phyloP scores from a whole-genome alignment of 2,797 vertebrate genomes.

The Ateles fusciceps region DNA sequence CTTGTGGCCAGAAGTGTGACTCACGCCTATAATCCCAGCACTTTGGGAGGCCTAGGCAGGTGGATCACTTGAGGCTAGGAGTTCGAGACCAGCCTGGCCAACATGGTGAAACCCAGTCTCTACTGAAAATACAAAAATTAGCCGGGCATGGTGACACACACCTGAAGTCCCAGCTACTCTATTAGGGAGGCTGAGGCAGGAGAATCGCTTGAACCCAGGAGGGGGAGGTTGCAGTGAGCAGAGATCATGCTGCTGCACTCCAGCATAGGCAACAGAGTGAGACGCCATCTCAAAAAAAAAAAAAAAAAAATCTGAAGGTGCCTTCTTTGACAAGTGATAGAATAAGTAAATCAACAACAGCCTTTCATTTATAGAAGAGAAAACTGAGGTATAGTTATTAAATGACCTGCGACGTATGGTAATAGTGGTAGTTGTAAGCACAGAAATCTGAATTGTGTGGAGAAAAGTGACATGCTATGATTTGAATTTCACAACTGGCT shows the following conservation, averaged over 20 bases:
- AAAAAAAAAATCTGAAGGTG: not conserved
- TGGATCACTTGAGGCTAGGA: not conserved
- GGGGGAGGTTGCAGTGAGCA: not conserved
- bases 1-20: not conserved
- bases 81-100: not conserved
- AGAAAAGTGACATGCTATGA: not conserved
- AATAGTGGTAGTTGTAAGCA: not conserved
- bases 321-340: not conserved
- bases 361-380: not conserved
- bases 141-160: not conserved
- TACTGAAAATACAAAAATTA: not conserved
- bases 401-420: not conserved
- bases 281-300: not conserved
- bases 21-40: not conserved
- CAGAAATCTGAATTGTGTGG: not conserved
- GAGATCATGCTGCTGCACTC: no score
- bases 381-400: not conserved
- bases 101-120: not conserved
- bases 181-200: not conserved
- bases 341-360: not conserved
- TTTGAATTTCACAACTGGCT: not conserved
- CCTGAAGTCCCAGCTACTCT: not conserved
- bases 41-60: not conserved
- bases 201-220: not conserved
- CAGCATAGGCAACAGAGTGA: not conserved